phyloP scores from a whole-genome alignment of 2,797 vertebrate genomes.

The Hylomyscus alleni region DNA sequence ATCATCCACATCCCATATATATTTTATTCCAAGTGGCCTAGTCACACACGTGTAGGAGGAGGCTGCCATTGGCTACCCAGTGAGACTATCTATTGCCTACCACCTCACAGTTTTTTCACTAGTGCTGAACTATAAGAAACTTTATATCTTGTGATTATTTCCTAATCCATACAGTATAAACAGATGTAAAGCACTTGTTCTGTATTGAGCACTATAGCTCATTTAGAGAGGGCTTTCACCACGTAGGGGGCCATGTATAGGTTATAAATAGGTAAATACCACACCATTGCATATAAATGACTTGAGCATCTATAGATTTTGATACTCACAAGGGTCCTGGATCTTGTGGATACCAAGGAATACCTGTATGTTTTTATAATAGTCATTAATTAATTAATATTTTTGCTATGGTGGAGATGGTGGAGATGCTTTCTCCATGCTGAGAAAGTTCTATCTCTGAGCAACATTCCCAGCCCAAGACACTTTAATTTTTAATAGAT shows the following conservation, averaged over 20 bases:
- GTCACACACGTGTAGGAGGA: background rate
- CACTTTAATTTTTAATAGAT: background rate
- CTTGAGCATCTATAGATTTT: background rate
- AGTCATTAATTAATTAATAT: background rate
- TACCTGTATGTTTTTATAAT: background rate
- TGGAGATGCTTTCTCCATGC: background rate
- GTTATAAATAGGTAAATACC: background rate
- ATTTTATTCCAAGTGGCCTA: background rate
- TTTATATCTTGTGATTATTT: background rate
- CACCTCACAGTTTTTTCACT: background rate
- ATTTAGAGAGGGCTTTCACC: background rate
- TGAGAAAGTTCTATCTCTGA: background rate
- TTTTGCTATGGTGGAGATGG: background rate
- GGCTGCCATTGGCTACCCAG: background rate
- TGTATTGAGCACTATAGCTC: background rate
- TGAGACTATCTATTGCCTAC: background rate
- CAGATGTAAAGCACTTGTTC: background rate
- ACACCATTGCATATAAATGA: background rate
- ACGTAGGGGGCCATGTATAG: background rate
- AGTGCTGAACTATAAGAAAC: background rate
- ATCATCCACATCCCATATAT: background rate
- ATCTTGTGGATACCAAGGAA: background rate
- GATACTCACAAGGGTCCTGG: background rate
- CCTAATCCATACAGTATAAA: background rate
- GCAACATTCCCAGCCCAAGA: background rate